Percentiles rank a stretch among this genome's conserved stretches.
These are phyloP conservation scores for Muscidifurax raptorellus DNA, from an alignment of 1,140 invertebrate species.

Conservation along the genomic window DNA sequence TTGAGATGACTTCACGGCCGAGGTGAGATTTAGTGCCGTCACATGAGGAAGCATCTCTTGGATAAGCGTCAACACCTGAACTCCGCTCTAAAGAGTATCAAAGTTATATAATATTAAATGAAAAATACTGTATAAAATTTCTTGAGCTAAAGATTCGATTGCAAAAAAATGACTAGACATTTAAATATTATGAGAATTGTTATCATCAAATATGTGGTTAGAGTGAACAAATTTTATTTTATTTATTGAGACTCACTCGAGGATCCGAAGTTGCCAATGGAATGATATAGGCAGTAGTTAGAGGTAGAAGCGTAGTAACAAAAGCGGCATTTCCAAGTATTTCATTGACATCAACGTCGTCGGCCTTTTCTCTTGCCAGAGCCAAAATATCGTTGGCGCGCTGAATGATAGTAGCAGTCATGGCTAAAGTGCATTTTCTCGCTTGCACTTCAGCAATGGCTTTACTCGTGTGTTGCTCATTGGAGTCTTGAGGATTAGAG, in stretches of 20 bases:
- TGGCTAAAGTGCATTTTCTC: constrained; percentile 82
- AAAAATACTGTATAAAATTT: background rate
- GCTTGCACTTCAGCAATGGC: constrained; percentile 84
- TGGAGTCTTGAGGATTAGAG: constrained; percentile 78
- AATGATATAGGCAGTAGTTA: constrained; percentile 88
- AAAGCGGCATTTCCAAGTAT: constrained; percentile 79
- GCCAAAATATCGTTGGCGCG: constrained; percentile 84
- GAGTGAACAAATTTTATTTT: background rate
- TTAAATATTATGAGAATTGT: background rate
- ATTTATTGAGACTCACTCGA: constrained; percentile 76
- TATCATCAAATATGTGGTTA: background rate
- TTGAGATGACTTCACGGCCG: constrained; percentile 72
- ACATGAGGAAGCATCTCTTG: constrained; percentile 94
- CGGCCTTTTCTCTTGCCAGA: constrained; percentile 81
- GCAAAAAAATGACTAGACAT: background rate
- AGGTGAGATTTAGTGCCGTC: constrained; percentile 86
- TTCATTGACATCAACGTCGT: constrained; percentile 76
- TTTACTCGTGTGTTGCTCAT: constrained; percentile 80
- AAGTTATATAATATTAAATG: background rate
- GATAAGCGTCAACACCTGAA: constrained; percentile 92
- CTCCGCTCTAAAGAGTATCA: constrained; percentile 82
- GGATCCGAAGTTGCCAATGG: constrained; percentile 88
- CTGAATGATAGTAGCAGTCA: constrained; percentile 84
- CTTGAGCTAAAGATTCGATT: background rate
- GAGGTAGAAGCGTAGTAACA: constrained; percentile 85